These are phyloP conservation scores for Eumerus sabulonum DNA, from an alignment of 2,888 invertebrate species.

Conservation along the genomic window DNA sequence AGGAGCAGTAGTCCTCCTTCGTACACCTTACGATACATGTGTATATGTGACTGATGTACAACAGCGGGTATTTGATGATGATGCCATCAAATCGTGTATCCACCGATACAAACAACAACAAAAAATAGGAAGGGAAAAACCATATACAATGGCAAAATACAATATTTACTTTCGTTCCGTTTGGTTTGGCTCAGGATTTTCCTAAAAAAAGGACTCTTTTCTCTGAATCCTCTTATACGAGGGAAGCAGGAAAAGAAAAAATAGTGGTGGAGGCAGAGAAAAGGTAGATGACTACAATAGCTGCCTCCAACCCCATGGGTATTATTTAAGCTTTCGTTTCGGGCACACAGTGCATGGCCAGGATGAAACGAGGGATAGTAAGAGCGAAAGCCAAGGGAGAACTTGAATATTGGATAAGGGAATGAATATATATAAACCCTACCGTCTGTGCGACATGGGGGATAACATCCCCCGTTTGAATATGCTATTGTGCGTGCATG, in stretches of 20 bases:
- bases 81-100: slow-evolving; percentile 60
- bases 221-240: slow-evolving; percentile 16
- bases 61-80: slow-evolving; percentile 55
- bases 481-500: slow-evolving; percentile 67
- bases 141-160: slow-evolving; percentile 51
- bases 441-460: slow-evolving; percentile 31
- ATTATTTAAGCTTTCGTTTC: slow-evolving; percentile 58
- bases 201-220: slow-evolving; percentile 33
- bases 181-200: slow-evolving; percentile 60
- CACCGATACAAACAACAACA: slow-evolving; percentile 17
- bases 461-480: slow-evolving; percentile 64
- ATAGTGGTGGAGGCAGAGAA: not conserved
- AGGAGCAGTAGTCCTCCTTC: no score
- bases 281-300: slow-evolving; percentile 25
- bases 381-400: not conserved
- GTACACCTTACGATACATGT: slow-evolving; percentile 20
- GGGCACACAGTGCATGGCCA: slow-evolving; percentile 17
- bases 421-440: no score
- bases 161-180: slow-evolving; percentile 68
- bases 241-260: not conserved
- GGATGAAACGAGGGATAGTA: slow-evolving; percentile 1
- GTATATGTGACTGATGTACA: slow-evolving; percentile 6
- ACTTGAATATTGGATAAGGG: no score
- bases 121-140: not conserved
- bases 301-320: slow-evolving; percentile 31